Base-by-base conservation (phyloP, 2,797 vertebrate species). In the Margarornis squamiger region DNA sequence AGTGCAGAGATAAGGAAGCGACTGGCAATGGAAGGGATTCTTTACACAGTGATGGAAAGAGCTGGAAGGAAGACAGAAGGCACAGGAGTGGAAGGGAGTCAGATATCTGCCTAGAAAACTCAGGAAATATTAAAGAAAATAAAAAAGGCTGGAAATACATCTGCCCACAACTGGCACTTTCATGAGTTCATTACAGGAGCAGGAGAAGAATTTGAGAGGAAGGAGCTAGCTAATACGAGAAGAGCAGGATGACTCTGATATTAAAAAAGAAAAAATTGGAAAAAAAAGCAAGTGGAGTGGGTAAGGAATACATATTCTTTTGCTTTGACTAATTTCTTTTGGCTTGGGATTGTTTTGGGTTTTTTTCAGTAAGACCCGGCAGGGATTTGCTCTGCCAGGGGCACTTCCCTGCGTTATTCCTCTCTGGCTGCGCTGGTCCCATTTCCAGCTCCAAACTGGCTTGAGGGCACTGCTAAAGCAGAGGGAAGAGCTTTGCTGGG, bases 101-200 rank as follows among this genome's bases (percentile, higher is more conserved):
- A 62, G 38, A 62, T 73, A 77, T 70, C 48, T 58, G 76, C 54
- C 65, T 85, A 59, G 45, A 92, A 87, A 96, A 90, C 54, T 87
- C 80, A 72, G 72, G 66, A 90, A 92, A 79, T 41, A 62, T 36
- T 88, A 48, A 91, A 72, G 7, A 57, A 88, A 82, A 6, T 62
- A 52, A 30, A 52, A 36, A 83, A 88, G 7, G 13, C 71, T 86
- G 59, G 77, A 97, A 86, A 77, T 78, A 89, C 55, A 86, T 96
- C 96, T 92, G 36, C 55, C 58, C 59, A 52, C 57, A 71, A 72
- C 45, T 66, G 81, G 59, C 36, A 12, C 71, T 93, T 94, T 77
- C 58, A 86, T 82, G 61, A 88, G 27, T 61, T 94, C 70, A 63
- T 89, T 94, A 77, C 39, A 95, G 90, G 84, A 96, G 78, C 72